A percentile compares a stretch with the other conserved stretches of the same genome.
Conservation (phyloP, 2,888 invertebrate species). For the Clostera curtula region DNA sequence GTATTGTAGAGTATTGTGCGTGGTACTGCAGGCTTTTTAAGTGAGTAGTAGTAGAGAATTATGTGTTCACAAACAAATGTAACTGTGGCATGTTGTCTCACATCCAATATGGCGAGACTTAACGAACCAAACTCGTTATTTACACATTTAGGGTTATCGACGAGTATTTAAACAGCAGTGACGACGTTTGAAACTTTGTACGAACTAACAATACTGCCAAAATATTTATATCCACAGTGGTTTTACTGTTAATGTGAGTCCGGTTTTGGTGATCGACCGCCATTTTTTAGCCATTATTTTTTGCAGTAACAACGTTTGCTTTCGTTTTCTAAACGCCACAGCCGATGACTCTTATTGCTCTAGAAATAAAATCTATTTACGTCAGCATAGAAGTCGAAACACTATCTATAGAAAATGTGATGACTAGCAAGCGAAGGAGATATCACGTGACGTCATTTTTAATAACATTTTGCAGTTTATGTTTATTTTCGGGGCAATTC, state of each 20-base stretch:
- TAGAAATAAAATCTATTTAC: slow-evolving; percentile 7
- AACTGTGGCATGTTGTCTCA: too few relatives aligned
- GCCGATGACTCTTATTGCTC: slow-evolving; percentile 4
- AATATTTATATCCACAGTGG: too few relatives aligned
- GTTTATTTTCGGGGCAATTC: neutral
- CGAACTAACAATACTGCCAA: too few relatives aligned
- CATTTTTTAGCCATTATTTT: slow-evolving; percentile 10
- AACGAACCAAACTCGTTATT: too few relatives aligned
- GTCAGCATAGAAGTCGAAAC: slow-evolving; percentile 4
- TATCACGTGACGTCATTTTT: slow-evolving; percentile 6
- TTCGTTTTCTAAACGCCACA: slow-evolving; percentile 13
- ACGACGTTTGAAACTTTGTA: too few relatives aligned
- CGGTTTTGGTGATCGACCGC: slow-evolving; percentile 22
- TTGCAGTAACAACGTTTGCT: slow-evolving; percentile 9
- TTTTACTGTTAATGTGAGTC: slow-evolving; percentile 20
- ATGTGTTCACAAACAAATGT: too few relatives aligned
- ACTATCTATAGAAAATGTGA: slow-evolving; percentile 8
- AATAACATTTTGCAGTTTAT: neutral
- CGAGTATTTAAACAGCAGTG: too few relatives aligned
- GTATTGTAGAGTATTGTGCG: too few relatives aligned
- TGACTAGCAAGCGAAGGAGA: slow-evolving; percentile 3
- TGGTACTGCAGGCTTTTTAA: too few relatives aligned
- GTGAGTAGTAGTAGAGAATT: too few relatives aligned
- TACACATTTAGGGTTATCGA: too few relatives aligned
- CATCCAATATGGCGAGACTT: too few relatives aligned